Evolutionary conservation across 2,888 invertebrate genomes (phyloP), one percentile per base, ranked within the genome.

Genomic region (Eueremaeus valkanovi): DNA sequence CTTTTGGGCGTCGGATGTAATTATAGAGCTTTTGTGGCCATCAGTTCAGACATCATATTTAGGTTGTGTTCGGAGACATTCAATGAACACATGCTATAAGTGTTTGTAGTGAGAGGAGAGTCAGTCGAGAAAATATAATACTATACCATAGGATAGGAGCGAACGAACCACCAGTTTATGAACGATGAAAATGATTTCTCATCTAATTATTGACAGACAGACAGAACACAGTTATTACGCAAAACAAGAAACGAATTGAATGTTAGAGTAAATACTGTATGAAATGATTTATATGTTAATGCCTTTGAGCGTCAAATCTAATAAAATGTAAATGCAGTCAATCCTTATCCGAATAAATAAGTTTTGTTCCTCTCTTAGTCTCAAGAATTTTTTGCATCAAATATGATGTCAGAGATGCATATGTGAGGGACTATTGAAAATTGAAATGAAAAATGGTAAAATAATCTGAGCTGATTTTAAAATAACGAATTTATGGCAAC

Each of bases 201-300:
- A 55, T 55, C 24, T 55, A 55, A 55, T 55, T 55, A 55, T 55
- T 24, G 55, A 27, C 55, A 55, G 55, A 55, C 5, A 36, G 11
- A 11, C 36, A 36, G 5, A 8, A 36, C 5, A 36, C 5, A 55
- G n/a, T n/a, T 55, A 55, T 55, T 55, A 6, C 27, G 55, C 13
- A 21, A 13, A 24, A 55, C 55, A 55, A 5, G 45, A 51, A 55
- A 11, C 24, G 55, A 13, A 55, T 27, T 13, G 24, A 6, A 40
- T 24, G 2, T 68, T 21, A 9, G 1, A 68, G 11, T 36, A 42
- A 68, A 68, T 42, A 63, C 9, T 16, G 21, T 33, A 63, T 33
- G 33, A 68, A 40, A 40, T 68, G 68, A 40, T 68, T 68, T 68
- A 68, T 68, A 40, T 40, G 40, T 68, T 36, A 68, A 68, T 68